Evolutionary conservation across 2,888 invertebrate species (phyloP), one percentile per base, ranked within the genome.

Genomic region (Troides helena): DNA sequence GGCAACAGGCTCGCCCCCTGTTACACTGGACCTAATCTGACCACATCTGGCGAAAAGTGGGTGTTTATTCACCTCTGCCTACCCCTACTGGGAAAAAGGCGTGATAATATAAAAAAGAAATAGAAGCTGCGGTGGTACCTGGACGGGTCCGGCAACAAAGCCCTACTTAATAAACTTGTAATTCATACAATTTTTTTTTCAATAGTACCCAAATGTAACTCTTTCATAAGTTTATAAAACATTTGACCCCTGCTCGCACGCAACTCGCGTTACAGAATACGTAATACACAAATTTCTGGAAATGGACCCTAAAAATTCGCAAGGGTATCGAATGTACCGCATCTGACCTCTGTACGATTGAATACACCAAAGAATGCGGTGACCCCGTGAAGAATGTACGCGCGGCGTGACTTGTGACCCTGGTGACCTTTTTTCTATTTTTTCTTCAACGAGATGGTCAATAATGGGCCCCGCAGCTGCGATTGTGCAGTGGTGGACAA

Each of bases 171-270:
- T 4, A 25, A 25, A 30, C 2, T 30, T 3, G 30, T 30, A 30
- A 30, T 30, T 12, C 17, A 14, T 18, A 5, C 50, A 18, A 50
- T 1, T 0, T 50, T 50, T 50, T 50, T 50, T 39, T 10, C 12
- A 53, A 53, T 53, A 53, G n/a, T 23, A 23, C 57, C 10, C 25
- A 58, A 53, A 53, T 53, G n/a, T n/a, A 53, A 25, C 57, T 23
- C 57, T 58, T 58, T 58, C 7, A 53, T 23, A 58, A 4, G 23
- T 12, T 58, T 2, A 10, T 6, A 3, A 23, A 58, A 3, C 36
- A 67, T 80, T 79, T 90, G 90, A 89, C 90, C 91, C 79, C 72
- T 72, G 87, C 89, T 90, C 89, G 85, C 91, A 91, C 90, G 82
- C 75, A 76, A 88, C 87, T 92, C 85, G 57, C 62, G 79, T 92